A percentile compares a stretch with the other conserved stretches of the same genome.
Evolutionary conservation across 1,140 invertebrate species (phyloP).

Genomic region (Aethina tumida): DNA sequence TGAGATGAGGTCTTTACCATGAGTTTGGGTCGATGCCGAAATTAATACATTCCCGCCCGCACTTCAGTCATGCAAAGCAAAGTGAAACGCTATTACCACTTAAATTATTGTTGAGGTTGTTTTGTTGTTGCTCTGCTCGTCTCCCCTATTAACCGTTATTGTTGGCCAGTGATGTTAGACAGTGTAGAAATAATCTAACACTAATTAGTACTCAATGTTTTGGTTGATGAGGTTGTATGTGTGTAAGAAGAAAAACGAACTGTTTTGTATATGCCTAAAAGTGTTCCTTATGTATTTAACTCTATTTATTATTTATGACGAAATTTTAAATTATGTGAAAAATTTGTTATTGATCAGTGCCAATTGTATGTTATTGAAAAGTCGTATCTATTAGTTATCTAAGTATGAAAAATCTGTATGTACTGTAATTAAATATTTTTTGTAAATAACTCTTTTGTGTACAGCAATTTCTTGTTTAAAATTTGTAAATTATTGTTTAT

Average conservation of each 20-base stretch:
- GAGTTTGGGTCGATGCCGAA: too few species aligned
- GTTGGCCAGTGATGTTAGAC: too few species aligned
- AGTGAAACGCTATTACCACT: neutral
- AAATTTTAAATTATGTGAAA: slow-evolving; percentile 4
- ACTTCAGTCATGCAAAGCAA: neutral
- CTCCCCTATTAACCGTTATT: too few species aligned
- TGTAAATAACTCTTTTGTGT: slow-evolving; percentile 14
- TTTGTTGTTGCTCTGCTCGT: too few species aligned
- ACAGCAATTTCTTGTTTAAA: slow-evolving; percentile 14
- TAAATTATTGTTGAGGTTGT: neutral
- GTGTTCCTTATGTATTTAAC: too few species aligned
- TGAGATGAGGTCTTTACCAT: too few species aligned
- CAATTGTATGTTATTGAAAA: neutral
- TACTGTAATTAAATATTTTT: slow-evolving; percentile 8
- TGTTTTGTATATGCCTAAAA: too few species aligned
- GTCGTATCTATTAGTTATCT: slow-evolving; percentile 3
- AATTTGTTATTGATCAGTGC: neutral
- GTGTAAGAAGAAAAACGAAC: too few species aligned
- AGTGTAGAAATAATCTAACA: too few species aligned
- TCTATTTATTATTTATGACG: slow-evolving; percentile 1
- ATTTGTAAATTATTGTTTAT: slow-evolving; percentile 15
- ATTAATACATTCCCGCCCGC: neutral
- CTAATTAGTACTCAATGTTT: too few species aligned
- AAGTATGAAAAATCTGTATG: slow-evolving; percentile 9
- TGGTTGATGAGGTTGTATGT: too few species aligned